Percentiles rank a stretch among this genome's conserved stretches.
Evolutionary conservation across 2,888 invertebrate genomes (phyloP).

Genomic region (Noctua fimbriata): DNA sequence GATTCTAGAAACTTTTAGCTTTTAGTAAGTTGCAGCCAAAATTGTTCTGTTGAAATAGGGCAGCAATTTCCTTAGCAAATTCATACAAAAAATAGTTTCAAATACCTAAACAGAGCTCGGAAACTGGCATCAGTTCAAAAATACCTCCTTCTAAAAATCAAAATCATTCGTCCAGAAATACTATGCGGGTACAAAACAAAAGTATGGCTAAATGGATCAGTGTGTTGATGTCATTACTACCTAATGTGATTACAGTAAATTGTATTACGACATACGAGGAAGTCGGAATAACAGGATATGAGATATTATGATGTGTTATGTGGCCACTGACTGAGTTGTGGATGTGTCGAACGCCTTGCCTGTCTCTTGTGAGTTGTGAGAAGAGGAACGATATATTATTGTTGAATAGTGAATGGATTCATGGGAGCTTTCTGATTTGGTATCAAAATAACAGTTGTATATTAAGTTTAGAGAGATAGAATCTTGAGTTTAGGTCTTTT

Average conservation of each 20-base stretch:
- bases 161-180: constrained; percentile 9
- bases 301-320: constrained; percentile 73
- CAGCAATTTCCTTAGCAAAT: constrained; percentile 7
- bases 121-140: constrained; percentile 7
- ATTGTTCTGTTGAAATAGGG: constrained; percentile 13
- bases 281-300: constrained; percentile 79
- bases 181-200: constrained; percentile 38
- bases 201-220: constrained; percentile 54
- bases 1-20: constrained; percentile 22
- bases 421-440: not conserved
- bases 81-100: not conserved
- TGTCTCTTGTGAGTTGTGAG: not conserved
- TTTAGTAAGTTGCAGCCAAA: not conserved
- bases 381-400: not conserved
- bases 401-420: not conserved
- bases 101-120: not conserved
- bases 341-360: constrained; percentile 36
- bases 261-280: constrained; percentile 81
- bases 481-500: not conserved
- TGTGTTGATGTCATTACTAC: constrained; percentile 80
- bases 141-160: not conserved
- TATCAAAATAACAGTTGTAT: not conserved
- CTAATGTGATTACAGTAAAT: constrained; percentile 86
- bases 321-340: constrained; percentile 45
- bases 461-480: not conserved